phyloP scores from a whole-genome alignment of 2,113 vertebrate genomes.

The Callionymus lyra region DNA sequence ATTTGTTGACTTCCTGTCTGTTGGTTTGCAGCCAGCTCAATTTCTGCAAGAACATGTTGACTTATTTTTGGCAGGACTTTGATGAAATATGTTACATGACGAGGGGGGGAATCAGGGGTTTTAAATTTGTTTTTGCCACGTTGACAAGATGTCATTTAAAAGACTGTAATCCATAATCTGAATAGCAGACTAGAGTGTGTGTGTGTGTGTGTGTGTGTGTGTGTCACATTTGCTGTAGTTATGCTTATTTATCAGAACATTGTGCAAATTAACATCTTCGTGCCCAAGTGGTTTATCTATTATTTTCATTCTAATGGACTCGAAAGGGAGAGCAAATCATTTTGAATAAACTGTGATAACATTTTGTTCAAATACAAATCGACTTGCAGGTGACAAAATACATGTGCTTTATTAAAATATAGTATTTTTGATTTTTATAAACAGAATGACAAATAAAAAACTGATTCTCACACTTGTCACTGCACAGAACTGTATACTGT shows the following conservation, averaged over 20 bases:
- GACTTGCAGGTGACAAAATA: background rate
- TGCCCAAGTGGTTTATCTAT: too few species aligned
- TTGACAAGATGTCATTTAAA: conserved; percentile 58
- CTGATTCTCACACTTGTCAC: too few species aligned
- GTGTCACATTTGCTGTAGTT: conserved; percentile 49
- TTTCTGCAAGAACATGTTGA: conserved; percentile 18
- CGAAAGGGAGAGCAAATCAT: conserved; percentile 6
- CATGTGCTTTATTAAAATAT: too few species aligned
- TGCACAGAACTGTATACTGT: too few species aligned
- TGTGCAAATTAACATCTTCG: conserved; percentile 8
- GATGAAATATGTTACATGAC: conserved; percentile 45
- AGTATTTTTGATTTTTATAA: too few species aligned
- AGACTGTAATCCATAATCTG: conserved; percentile 60
- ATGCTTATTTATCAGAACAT: conserved; percentile 52
- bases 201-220: conserved; percentile 28
- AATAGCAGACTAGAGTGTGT: conserved; percentile 45
- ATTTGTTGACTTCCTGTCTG: conserved; percentile 31
- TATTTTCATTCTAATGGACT: too few species aligned
- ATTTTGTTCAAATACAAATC: conserved; percentile 4
- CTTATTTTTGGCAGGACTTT: conserved; percentile 34
- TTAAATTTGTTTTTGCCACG: conserved; percentile 57
- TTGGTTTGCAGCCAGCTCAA: conserved; percentile 22
- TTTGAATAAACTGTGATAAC: conserved; percentile 10
- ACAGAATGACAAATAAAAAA: too few species aligned
- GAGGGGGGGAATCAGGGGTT: conserved; percentile 3